Conservation (phyloP, 2,113 vertebrate species). For the Strigops habroptila region DNA sequence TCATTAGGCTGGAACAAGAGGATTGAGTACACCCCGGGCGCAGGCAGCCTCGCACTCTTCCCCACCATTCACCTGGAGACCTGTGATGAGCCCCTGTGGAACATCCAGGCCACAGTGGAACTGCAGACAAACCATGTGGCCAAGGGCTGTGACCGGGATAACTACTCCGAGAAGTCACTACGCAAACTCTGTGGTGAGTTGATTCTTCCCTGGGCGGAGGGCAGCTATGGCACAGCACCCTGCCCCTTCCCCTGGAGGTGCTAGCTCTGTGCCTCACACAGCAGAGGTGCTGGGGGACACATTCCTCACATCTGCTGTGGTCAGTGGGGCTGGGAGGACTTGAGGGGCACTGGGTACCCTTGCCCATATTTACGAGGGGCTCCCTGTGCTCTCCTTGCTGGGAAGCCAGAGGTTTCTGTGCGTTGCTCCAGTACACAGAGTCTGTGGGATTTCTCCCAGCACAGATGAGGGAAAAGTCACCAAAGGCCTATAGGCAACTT, state of each 20-base stretch:
- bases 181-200: constrained; percentile 90
- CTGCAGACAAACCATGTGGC: constrained; percentile 96
- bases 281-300: not conserved
- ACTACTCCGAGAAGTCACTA: constrained; percentile 93
- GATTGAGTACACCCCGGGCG: constrained; percentile 91
- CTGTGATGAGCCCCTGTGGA: constrained; percentile 96
- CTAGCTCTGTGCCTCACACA: not conserved
- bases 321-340: not conserved
- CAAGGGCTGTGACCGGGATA: constrained; percentile 96
- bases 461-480: not conserved
- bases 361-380: not conserved
- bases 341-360: not conserved
- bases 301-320: not conserved
- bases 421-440: not conserved
- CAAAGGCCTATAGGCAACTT: not conserved
- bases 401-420: not conserved
- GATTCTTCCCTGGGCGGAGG: not conserved
- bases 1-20: constrained; percentile 91
- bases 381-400: not conserved
- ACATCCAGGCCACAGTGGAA: constrained; percentile 95
- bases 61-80: constrained; percentile 93
- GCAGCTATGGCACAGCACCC: not conserved
- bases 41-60: constrained; percentile 90
- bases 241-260: not conserved
- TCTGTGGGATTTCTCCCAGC: not conserved